A percentile compares a stretch with the other conserved stretches of the same genome.
Evolutionary conservation across 2,113 vertebrate species (phyloP).

Genomic region (Cyanistes caeruleus): DNA sequence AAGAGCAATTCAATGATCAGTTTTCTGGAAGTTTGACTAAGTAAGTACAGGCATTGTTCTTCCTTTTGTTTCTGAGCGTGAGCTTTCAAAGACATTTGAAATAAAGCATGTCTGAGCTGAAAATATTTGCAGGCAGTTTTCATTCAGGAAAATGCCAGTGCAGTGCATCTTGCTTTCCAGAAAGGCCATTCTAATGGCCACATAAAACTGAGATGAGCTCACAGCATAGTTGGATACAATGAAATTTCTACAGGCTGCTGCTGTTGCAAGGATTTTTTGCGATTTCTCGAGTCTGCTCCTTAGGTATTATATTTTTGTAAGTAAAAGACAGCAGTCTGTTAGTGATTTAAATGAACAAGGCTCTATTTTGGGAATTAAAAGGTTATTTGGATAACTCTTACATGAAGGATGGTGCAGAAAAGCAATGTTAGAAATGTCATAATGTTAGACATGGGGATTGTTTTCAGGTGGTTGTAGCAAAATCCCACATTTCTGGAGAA

Average conservation of each 20-base stretch:
- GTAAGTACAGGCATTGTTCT: background rate
- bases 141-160: background rate
- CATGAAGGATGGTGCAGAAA: background rate
- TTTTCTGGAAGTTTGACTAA: background rate
- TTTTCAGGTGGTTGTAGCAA: background rate
- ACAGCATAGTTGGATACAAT: background rate
- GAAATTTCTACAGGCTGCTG: background rate
- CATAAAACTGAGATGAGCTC: background rate
- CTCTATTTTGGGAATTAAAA: background rate
- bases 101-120: background rate
- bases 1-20: background rate
- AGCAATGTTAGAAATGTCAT: background rate
- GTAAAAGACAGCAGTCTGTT: background rate
- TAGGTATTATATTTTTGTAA: background rate
- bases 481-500: background rate
- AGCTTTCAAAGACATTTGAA: background rate
- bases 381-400: background rate
- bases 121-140: background rate
- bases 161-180: background rate
- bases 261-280: background rate
- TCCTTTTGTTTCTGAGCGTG: background rate
- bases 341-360: background rate
- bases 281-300: background rate
- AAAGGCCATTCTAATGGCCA: background rate
- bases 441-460: background rate